Conservation (phyloP, 1,140 invertebrate species). For the Musca domestica region DNA sequence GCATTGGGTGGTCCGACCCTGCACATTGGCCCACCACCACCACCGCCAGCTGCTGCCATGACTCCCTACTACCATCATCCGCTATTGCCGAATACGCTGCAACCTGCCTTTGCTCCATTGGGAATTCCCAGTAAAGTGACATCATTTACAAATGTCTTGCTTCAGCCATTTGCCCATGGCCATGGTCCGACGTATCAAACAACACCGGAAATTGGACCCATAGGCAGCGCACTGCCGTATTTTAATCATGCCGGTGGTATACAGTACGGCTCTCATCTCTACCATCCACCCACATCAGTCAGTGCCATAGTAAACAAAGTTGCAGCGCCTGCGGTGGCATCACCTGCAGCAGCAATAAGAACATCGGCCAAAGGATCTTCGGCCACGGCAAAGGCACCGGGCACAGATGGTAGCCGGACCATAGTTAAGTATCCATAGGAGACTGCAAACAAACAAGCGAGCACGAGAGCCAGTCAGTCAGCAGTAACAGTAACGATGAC, state of each 20-base stretch:
- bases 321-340: constrained; percentile 3
- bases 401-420: neutral
- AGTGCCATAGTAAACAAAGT: constrained; percentile 17
- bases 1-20: neutral
- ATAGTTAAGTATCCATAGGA: constrained; percentile 24
- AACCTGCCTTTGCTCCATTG: neutral
- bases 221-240: constrained; percentile 33
- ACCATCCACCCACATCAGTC: constrained; percentile 36
- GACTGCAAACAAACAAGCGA: neutral
- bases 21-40: constrained; percentile 30
- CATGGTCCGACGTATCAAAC: constrained; percentile 9
- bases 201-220: constrained; percentile 18
- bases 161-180: constrained; percentile 10
- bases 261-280: constrained; percentile 48
- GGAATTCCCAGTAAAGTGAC: constrained; percentile 12
- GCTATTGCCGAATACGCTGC: neutral
- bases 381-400: constrained; percentile 20
- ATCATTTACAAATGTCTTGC: constrained; percentile 16
- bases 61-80: constrained; percentile 5
- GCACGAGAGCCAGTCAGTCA: too few relatives aligned
- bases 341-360: constrained; percentile 23
- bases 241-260: constrained; percentile 47
- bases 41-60: constrained; percentile 22
- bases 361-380: constrained; percentile 21
- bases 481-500: too few relatives aligned